Evolutionary conservation across 2,888 invertebrate species (phyloP), one percentile per base, ranked within the genome.

Genomic region (Melieria picta): DNA sequence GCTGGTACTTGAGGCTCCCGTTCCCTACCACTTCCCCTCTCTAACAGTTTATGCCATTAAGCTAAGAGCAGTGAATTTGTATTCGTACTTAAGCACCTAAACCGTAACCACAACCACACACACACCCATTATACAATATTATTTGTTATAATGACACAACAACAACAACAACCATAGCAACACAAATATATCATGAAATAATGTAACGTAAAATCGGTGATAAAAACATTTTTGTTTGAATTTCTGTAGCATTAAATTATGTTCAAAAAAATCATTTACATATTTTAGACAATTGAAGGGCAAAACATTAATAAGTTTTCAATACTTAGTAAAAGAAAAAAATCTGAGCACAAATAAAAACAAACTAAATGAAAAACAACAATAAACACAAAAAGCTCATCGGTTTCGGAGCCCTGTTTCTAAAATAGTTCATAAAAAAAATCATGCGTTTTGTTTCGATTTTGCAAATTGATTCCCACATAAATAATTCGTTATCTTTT

Each of bases 391-490:
- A 79, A 79, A 82, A 82, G 86, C 84, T 86, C 85, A 85, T 82
- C 82, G 85, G 85, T 85, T 85, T 85, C 85, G 85, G 85, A 85
- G 85, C 85, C 82, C 81, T 81, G 79, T 83, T 82, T 83, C 83
- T 82, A 81, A 50, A 61, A 57, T 47, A 65, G 47, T 30, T 64
- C 57, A 58, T 13, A 58, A 48, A 45, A 0, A 0, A 61, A 43
- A 42, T 30, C 10, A 50, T 50, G 48, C 60, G 58, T n/a, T 48
- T 67, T 58, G 30, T 50, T 48, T 50, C 58, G 30, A 62, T 67
- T 67, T 67, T 60, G 56, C 60, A 58, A 58, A 42, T 57, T 13
- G 16, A 30, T 43, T 52, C 55, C 52, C 16, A 52, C 11, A 50
- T 50, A 50, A 50, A 50, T 10, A 50, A 11, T 50, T 2, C 7